Evolutionary conservation across 2,888 invertebrate genomes (phyloP), one percentile per base, ranked within the genome.

Genomic region (Drosophila recens): DNA sequence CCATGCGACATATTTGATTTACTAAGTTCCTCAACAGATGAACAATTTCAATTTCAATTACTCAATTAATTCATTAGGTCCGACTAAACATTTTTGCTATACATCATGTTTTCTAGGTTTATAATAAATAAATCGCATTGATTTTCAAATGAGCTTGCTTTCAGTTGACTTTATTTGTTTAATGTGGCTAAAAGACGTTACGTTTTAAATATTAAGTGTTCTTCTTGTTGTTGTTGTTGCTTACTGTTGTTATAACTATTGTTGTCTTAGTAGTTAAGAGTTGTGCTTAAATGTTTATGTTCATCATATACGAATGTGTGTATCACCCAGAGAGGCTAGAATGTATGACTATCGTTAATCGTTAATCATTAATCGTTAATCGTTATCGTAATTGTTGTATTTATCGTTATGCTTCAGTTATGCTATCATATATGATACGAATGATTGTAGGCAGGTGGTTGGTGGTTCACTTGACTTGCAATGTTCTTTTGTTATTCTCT

Each of bases 381-480:
- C 34, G 23, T 27, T 45, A 45, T 58, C 38, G 40, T 57, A 65
- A 75, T 72, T 51, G 34, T 62, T 57, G 59, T 52, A 23, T 53
- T 51, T 51, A 65, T 58, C 58, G 54, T 62, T 82, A 80, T 71
- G 67, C 68, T 87, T 80, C 43, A 58, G 46, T 58, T 58, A 48
- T 48, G 58, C 48, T 58, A 58, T 49, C 62, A 65, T 67, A 58
- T 80, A 86, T 82, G 82, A 82, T 89, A 88, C 80, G 83, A 83
- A 80, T 86, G 86, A 87, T 89, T 89, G 90, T 79, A 83, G 87
- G 81, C 90, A 87, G 90, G 87, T 90, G 90, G 83, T 89, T 90
- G 79, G 79, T 85, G 73, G 82, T 84, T 87, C 87, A 81, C 89
- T 89, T 84, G 87, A 84, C 89, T 83, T 69, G 81, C 85, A 84